Evolutionary conservation across 2,888 invertebrate genomes (phyloP), one percentile per base, ranked within the genome.

Genomic region (Nudaria mundana): DNA sequence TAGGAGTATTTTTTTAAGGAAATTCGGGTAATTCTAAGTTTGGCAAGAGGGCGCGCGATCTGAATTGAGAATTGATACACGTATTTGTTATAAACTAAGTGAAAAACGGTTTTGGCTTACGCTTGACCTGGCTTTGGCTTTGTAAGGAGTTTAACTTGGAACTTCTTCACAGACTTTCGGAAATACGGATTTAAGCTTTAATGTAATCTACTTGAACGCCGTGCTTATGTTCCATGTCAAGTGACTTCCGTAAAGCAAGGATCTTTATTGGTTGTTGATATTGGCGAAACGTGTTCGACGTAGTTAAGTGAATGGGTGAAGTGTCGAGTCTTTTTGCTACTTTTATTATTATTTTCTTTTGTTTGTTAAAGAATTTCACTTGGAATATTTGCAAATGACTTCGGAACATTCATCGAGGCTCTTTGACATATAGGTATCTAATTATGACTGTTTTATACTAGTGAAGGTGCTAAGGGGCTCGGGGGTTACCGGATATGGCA

Each of bases 1-100:
- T 34, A 34, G 11, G 42, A 52, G 43, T 54, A 54, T 56, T 48
- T 52, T 18, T 53, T 54, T 56, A 54, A 57, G 52, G 50, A 50
- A 50, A 47, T 51, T 32, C 36, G 54, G 52, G 50, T 47, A 50
- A 47, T 51, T 32, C 36, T 43, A 56, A 48, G 51, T 51, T 54
- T 38, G 44, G 42, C 43, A 41, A 41, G 29, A 18, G 26, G 37
- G 33, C 20, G 11, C 39, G 38, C 11, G 23, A 28, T 32, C 37
- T 44, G 51, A 56, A 56, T 50, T 47, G 46, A 34, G 37, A 55
- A 44, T 46, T 38, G 38, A 46, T 56, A 36, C 37, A 34, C 34
- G 39, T 44, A 35, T 30, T 25, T 37, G 34, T 37, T 41, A 36
- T 35, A 38, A 38, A 39, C 36, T 41, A 31, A 41, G 36, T 36